Percentiles rank a stretch among this genome's conserved stretches.
Evolutionary conservation across 2,797 vertebrate species (phyloP).

Genomic region (Coreius guichenoti): DNA sequence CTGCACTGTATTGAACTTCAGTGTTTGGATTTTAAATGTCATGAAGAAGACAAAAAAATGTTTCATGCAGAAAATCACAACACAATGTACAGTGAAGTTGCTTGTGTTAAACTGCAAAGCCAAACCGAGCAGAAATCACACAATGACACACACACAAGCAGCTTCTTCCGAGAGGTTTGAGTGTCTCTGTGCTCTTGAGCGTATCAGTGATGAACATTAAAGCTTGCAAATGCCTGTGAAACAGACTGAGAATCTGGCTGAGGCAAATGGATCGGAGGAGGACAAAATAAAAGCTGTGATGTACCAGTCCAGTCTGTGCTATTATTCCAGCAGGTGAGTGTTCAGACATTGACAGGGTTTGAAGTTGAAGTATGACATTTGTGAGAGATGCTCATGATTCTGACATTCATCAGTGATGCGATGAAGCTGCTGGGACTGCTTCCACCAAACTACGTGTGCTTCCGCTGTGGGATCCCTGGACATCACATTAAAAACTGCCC

Average conservation of each 20-base stretch:
- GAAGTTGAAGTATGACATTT: not conserved
- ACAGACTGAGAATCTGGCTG: slow-evolving; percentile 28
- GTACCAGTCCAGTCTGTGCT: slow-evolving; percentile 13
- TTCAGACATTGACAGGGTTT: not conserved
- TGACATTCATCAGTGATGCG: not conserved
- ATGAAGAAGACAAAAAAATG: not conserved
- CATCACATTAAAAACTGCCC: not conserved
- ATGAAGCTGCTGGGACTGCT: not conserved
- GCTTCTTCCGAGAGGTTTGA: not conserved
- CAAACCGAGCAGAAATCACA: too few relatives aligned
- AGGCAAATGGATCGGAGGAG: slow-evolving; percentile 5
- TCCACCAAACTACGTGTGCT: not conserved
- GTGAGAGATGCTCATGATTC: not conserved
- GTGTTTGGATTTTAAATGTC: not conserved
- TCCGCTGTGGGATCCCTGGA: not conserved
- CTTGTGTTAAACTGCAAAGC: too few relatives aligned
- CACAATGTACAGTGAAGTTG: too few relatives aligned
- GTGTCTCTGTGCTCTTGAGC: too few relatives aligned
- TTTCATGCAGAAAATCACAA: too few relatives aligned
- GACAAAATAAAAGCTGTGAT: slow-evolving; percentile 24
- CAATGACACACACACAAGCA: too few relatives aligned
- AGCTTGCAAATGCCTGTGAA: not conserved
- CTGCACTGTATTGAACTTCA: slow-evolving; percentile 8
- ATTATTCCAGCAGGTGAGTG: not conserved
- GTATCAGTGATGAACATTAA: not conserved